Evolutionary conservation across 2,888 invertebrate genomes (phyloP), one percentile per base, ranked within the genome.

Genomic region (Stratiomys singularior): DNA sequence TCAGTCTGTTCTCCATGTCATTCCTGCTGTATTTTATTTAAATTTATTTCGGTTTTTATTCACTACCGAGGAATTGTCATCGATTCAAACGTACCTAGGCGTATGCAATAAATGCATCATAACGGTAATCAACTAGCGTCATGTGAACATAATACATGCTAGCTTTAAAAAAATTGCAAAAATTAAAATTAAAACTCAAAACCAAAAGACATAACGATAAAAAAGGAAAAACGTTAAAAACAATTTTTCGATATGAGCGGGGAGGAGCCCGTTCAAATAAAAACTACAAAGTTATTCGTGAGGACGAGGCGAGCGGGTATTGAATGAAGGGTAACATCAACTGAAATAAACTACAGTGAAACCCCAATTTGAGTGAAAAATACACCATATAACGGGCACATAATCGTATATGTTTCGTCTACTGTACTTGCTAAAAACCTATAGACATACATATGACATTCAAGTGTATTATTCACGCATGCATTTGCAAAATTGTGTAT

Each of bases 81-180:
- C 30, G n/a, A n/a, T 28, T 3, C 21, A 25, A 64, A 64, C 28
- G 64, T 5, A 25, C 52, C 52, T 52, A 52, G 52, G 52, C 52
- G 52, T 52, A 18, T 52, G 52, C 64, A 64, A 64, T 64, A 64
- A 64, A 64, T 64, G 64, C 64, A 64, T 64, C 60, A 60, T 60
- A 27, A 60, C 60, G 52, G 52, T 52, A 52, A 52, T 52, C 52
- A 52, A 52, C 52, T 52, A 52, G 37, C 52, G 2, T 18, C 52
- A 52, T 52, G 52, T 18, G 52, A 52, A 9, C 18, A 18, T 52
- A 52, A 52, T 52, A 15, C 9, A 37, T 37, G 37, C n/a, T n/a
- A 9, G 37, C 3, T 37, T 5, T 9, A 9, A 37, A 52, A 9
- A 52, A 52, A 52, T 9, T 52, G 18, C 3, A n/a, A 52, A 52